Conservation (phyloP, 2,888 invertebrate genomes). For the Parnassius orleans region DNA sequence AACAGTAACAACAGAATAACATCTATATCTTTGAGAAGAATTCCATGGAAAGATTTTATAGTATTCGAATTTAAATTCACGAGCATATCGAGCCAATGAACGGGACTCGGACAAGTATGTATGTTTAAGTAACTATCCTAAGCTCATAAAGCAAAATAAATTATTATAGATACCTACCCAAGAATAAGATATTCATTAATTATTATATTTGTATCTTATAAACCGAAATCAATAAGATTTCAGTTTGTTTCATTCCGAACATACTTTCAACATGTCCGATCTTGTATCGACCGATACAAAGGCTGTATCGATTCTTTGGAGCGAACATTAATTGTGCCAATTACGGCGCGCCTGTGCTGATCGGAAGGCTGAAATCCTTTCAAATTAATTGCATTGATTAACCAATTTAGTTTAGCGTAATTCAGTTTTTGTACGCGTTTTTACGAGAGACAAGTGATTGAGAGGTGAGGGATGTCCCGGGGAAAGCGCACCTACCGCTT, state of each 20-base stretch:
- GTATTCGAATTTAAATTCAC: too few species aligned
- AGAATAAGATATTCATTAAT: slow-evolving; percentile 33
- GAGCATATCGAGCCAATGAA: too few species aligned
- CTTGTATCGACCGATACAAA: slow-evolving; percentile 46
- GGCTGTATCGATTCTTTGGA: slow-evolving; percentile 62
- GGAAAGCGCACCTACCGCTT: not conserved
- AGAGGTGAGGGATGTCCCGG: slow-evolving; percentile 32
- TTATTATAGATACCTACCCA: too few species aligned
- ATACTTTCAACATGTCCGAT: slow-evolving; percentile 59
- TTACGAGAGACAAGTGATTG: slow-evolving; percentile 39
- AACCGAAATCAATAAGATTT: slow-evolving; percentile 48
- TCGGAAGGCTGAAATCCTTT: slow-evolving; percentile 57
- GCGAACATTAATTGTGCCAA: slow-evolving; percentile 67
- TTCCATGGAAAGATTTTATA: too few species aligned
- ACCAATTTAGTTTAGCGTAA: slow-evolving; percentile 69
- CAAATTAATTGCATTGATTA: slow-evolving; percentile 76
- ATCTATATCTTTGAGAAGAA: too few species aligned
- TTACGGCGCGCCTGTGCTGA: slow-evolving; percentile 53
- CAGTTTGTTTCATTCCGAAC: slow-evolving; percentile 51
- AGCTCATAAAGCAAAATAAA: too few species aligned
- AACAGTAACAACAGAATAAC: too few species aligned
- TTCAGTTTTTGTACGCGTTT: slow-evolving; percentile 57
- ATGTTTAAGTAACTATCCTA: too few species aligned
- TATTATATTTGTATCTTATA: slow-evolving; percentile 50
- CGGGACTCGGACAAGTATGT: too few species aligned